Conservation (phyloP, 1,140 invertebrate genomes). For the Drosophila melanogaster region DNA sequence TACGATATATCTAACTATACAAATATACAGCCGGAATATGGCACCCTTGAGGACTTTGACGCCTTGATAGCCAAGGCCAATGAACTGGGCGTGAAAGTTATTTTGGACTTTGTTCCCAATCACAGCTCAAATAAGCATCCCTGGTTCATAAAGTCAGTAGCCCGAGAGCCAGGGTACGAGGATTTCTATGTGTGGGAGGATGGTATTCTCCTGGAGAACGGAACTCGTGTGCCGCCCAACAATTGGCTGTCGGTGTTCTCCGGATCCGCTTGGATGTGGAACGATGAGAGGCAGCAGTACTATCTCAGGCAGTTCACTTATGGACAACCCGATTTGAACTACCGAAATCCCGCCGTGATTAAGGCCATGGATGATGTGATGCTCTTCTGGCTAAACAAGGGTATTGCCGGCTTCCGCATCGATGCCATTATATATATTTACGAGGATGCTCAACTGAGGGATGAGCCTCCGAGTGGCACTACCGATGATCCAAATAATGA, state of each 20-base stretch:
- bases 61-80: slow-evolving; percentile 87
- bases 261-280: slow-evolving; percentile 88
- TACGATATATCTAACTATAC: slow-evolving; percentile 90
- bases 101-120: slow-evolving; percentile 87
- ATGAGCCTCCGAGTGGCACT: slow-evolving; percentile 86
- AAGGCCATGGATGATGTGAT: slow-evolving; percentile 89
- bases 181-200: slow-evolving; percentile 90
- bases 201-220: slow-evolving; percentile 72
- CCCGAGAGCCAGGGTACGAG: slow-evolving; percentile 86
- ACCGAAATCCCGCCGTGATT: slow-evolving; percentile 87
- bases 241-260: slow-evolving; percentile 89
- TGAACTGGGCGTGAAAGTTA: slow-evolving; percentile 66
- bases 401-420: slow-evolving; percentile 91
- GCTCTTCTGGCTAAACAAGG: slow-evolving; percentile 90
- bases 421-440: slow-evolving; percentile 87
- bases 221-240: slow-evolving; percentile 86
- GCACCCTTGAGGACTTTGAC: slow-evolving; percentile 90
- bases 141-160: slow-evolving; percentile 89
- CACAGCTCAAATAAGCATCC: slow-evolving; percentile 89
- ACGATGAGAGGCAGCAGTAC: slow-evolving; percentile 86
- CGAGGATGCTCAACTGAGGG: slow-evolving; percentile 86
- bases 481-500: slow-evolving; percentile 85
- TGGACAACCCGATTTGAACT: slow-evolving; percentile 90
- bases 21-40: slow-evolving; percentile 89
- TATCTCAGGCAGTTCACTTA: slow-evolving; percentile 88